Evolutionary conservation across 92 coral and sea anemone genomes (phyloP).

Genomic region (Phymanthus crucifer): DNA sequence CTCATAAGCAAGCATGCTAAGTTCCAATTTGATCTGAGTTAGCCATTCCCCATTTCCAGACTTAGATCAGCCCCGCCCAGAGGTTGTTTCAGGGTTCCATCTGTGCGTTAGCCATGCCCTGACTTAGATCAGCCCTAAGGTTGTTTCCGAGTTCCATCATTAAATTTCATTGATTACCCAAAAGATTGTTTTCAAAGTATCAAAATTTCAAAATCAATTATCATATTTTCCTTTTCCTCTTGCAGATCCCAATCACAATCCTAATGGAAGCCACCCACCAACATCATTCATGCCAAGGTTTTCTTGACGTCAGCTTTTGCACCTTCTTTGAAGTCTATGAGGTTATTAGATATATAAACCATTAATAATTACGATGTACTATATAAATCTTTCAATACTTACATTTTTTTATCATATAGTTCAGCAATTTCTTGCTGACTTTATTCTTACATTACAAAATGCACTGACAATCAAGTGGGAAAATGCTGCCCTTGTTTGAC

Average conservation of each 20-base stretch:
- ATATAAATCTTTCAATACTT: slow-evolving; percentile 8
- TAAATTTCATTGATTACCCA: no score
- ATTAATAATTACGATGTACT: neutral
- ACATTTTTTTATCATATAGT: neutral
- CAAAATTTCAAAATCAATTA: no score
- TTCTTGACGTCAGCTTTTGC: slow-evolving; percentile 30
- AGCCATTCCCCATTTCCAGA: no score
- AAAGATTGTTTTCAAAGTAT: no score
- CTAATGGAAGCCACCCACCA: slow-evolving; percentile 65
- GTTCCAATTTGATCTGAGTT: no score
- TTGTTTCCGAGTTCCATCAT: no score
- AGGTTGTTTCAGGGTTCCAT: no score
- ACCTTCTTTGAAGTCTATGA: neutral
- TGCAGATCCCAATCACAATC: slow-evolving; percentile 76
- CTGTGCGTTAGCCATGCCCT: no score
- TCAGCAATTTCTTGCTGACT: neutral
- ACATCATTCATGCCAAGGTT: slow-evolving; percentile 70
- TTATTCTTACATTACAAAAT: neutral
- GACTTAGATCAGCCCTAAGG: no score
- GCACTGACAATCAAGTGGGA: neutral
- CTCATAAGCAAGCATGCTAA: no score
- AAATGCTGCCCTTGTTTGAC: neutral
- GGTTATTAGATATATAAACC: neutral
- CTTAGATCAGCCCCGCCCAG: no score
- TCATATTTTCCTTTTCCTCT: slow-evolving; percentile 17